Base-by-base conservation (phyloP, 1,140 invertebrate genomes). In the Drosophila setifemur region DNA sequence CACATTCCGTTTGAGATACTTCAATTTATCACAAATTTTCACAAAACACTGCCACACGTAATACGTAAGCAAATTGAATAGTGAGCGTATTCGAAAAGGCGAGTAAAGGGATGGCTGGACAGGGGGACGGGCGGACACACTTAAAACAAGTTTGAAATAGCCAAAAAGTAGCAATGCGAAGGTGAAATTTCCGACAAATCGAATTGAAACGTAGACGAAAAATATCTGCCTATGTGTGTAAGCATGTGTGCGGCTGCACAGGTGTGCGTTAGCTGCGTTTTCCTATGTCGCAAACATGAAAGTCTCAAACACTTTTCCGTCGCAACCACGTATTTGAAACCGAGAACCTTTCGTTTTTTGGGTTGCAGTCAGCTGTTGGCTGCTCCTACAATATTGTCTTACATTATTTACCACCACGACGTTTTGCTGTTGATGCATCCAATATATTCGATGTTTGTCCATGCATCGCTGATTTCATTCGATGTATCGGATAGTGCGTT, bases 181-280 rank as follows among this genome's bases (percentile, higher is more conserved):
- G 78, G 78, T 82, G 78, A 82, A 82, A 82, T 82, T 82, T 82
- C 78, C 78, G 78, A 82, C n/a, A 82, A 82, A 82, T 82, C 78
- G 76, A 82, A 85, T 85, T 82, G 78, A 82, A 82, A 82, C 78
- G 78, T 82, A 82, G 78, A 82, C 78, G 78, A 82, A 82, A 82
- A 85, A 57, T 70, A 83, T 60, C 67, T 42, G 66, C 73, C 49
- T 69, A 76, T 76, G 73, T 78, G 61, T 82, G 68, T 77, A 64
- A 48, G 48, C 8, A 44, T 47, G 31, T 48, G 26, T 50, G 21
- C 31, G 54, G 35, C 44, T 42, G 42, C 39, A 45, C 19, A 21
- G 31, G 26, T 71, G 50, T 55, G 12, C 43, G 21, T 82, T 76
- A 44, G 68, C 57, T 78, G 79, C 43, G 69, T 60, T 74, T 61